Evolutionary conservation across 2,888 invertebrate species (phyloP), one percentile per base, ranked within the genome.

Genomic region (Pristionchus japonicus): DNA sequence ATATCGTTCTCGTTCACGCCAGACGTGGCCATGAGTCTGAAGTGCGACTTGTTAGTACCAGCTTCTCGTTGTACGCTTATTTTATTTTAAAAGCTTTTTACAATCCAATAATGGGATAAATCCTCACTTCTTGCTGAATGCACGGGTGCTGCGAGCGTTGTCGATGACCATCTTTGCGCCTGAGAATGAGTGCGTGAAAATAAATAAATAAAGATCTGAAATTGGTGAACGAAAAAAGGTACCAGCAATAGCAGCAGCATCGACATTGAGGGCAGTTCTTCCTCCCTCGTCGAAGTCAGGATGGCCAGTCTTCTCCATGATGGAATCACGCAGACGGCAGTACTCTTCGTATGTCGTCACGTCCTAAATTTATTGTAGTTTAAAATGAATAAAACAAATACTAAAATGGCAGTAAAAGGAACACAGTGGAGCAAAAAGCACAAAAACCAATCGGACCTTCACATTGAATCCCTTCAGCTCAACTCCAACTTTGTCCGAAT

Each of bases 81-180:
- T n/a, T n/a, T n/a, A n/a, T n/a, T 61, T 40, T 13, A 84, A 9
- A n/a, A 17, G 47, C 11, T 17, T n/a, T 52, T 64, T 23, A 43
- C 40, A 40, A 40, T 43, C 1, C 15, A 74, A 31, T 67, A 67
- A 34, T 27, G 40, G 17, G 1, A 37, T 31, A 3, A n/a, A 74
- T 2, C 40, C 90, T 31, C 82, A 89, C 89, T 91, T 89, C 64
- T 90, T 90, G 86, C 91, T 91, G 89, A 92, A 89, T 61, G 91
- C 87, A 40, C 93, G 86, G 1, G 93, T 92, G 15, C 91, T 91
- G 3, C 90, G 84, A 15, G 85, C 87, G 77, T 92, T 91, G 83
- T 93, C 92, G 23, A 92, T 86, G 80, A 91, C 70, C 17, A 93
- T 49, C 86, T 92, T 92, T 3, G 92, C 92, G 7, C 91, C 91